Percentiles rank a stretch among this genome's conserved stretches.
Conservation (phyloP, 2,113 vertebrate species). For the Syngnathus floridae region DNA sequence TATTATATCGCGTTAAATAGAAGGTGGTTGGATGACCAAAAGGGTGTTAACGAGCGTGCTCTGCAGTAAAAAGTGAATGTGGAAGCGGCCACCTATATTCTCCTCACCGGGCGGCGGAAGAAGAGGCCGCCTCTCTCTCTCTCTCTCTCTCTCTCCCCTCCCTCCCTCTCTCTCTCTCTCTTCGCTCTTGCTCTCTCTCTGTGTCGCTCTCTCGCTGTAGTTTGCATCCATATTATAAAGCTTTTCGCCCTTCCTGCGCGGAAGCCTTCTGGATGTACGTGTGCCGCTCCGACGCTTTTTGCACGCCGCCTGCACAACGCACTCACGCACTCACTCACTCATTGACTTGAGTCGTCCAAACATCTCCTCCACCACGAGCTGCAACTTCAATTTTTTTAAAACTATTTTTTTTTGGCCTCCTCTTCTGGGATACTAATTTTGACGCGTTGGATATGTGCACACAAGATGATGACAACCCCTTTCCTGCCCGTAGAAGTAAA, state of each 20-base stretch:
- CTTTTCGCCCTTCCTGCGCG: constrained; percentile 44
- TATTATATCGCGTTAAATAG: background rate
- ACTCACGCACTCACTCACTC: background rate
- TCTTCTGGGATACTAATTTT: constrained; percentile 60
- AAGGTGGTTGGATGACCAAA: background rate
- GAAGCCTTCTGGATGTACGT: background rate
- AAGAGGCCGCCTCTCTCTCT: background rate
- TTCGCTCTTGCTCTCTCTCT: constrained; percentile 17
- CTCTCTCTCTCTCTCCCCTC: background rate
- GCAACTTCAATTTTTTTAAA: background rate
- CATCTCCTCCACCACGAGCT: background rate
- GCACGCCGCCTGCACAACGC: background rate
- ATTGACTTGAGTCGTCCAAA: background rate
- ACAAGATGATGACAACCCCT: constrained; percentile 74
- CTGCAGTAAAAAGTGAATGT: background rate
- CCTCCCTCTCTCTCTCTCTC: background rate
- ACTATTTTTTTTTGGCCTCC: constrained; percentile 21
- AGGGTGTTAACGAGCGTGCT: too few relatives aligned
- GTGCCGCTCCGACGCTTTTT: background rate
- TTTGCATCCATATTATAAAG: constrained; percentile 55
- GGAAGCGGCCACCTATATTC: background rate
- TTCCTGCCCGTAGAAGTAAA: constrained; percentile 75
- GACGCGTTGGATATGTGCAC: constrained; percentile 75
- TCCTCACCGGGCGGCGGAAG: background rate
- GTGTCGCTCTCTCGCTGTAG: constrained; percentile 5